Evolutionary conservation across 2,113 vertebrate genomes (phyloP).

Genomic region (Gila orcuttii): DNA sequence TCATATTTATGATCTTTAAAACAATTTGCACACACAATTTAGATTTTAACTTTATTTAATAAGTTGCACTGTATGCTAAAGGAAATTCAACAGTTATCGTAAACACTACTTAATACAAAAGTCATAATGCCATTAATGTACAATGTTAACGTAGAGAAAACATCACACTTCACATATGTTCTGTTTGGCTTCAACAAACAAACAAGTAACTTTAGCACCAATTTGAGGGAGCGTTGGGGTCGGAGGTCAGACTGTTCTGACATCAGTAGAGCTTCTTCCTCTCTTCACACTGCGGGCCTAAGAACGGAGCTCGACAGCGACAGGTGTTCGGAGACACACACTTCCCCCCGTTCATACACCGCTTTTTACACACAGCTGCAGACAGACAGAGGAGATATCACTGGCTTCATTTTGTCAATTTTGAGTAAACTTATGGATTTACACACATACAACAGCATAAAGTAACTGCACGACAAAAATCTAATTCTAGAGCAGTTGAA

Average conservation of each 20-base stretch:
- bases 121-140: background rate
- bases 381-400: background rate
- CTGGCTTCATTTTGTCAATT: background rate
- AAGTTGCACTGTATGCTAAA: background rate
- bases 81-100: background rate
- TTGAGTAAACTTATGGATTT: no score
- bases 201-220: constrained; percentile 46
- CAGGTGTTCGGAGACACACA: constrained; percentile 83
- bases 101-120: constrained; percentile 9
- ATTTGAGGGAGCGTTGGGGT: constrained; percentile 5
- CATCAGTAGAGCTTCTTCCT: constrained; percentile 72
- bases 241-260: background rate
- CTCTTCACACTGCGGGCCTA: constrained; percentile 78
- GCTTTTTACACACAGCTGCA: constrained; percentile 78
- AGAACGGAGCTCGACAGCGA: constrained; percentile 76
- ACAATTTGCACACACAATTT: background rate
- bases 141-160: constrained; percentile 9
- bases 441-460: background rate
- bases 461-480: background rate
- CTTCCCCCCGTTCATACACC: constrained; percentile 84
- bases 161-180: background rate
- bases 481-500: background rate
- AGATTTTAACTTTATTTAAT: background rate
- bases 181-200: background rate
- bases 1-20: background rate